These are phyloP conservation scores for Bimastos eiseni DNA, from an alignment of 2,888 invertebrate genomes.

Conservation along the genomic window DNA sequence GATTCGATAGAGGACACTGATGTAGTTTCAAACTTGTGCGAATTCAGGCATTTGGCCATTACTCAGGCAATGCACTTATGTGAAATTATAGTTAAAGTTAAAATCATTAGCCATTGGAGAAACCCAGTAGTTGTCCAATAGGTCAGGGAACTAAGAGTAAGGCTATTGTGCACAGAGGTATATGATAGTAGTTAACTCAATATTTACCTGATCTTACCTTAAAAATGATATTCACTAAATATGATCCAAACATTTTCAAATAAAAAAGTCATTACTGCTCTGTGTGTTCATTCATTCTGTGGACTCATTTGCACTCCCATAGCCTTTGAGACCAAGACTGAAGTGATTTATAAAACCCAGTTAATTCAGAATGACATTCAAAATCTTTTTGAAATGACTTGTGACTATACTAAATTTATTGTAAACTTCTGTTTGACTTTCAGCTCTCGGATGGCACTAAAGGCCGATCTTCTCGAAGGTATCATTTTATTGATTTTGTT, in stretches of 20 bases:
- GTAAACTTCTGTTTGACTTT: not conserved
- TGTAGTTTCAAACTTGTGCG: too few species aligned
- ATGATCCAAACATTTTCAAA: too few species aligned
- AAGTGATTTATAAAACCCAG: too few species aligned
- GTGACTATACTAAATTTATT: not conserved
- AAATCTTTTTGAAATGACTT: not conserved
- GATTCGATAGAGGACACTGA: too few species aligned
- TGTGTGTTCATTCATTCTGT: not conserved
- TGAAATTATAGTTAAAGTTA: not conserved
- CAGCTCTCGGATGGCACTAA: not conserved
- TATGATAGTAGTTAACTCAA: too few species aligned
- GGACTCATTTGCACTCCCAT: too few species aligned
- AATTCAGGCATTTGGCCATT: too few species aligned
- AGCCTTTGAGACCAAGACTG: too few species aligned
- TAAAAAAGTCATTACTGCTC: not conserved
- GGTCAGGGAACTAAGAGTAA: not conserved
- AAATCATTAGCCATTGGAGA: not conserved
- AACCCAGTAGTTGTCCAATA: not conserved
- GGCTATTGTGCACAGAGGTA: too few species aligned
- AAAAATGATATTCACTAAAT: too few species aligned
- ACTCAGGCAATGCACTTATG: not conserved
- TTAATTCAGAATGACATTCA: not conserved
- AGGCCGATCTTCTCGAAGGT: slow-evolving; percentile 18
- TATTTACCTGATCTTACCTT: too few species aligned
- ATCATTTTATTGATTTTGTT: not conserved